Conservation (phyloP, 2,113 vertebrate species). For the Psettodes erumei region DNA sequence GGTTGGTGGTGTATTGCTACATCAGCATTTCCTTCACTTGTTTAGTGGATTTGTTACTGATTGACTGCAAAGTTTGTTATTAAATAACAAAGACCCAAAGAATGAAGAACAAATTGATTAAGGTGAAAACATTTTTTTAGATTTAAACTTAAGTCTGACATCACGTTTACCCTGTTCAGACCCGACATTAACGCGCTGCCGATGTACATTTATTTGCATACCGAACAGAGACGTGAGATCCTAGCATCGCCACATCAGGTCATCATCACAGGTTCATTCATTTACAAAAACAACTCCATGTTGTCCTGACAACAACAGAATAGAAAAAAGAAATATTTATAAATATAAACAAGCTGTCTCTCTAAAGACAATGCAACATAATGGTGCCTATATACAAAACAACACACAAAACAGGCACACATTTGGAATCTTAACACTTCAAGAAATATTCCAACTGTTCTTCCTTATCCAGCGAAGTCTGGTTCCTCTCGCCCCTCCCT, state of each 20-base stretch:
- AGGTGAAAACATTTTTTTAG: neutral
- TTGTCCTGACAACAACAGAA: neutral
- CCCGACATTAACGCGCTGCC: too few species aligned
- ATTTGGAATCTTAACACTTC: constrained; percentile 30
- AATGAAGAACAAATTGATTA: constrained; percentile 12
- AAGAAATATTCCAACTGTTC: constrained; percentile 8
- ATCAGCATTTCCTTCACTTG: neutral
- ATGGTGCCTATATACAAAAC: constrained; percentile 61
- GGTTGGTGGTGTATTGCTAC: neutral
- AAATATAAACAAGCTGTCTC: constrained; percentile 72
- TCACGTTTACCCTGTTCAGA: too few species aligned
- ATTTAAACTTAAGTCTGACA: constrained; percentile 12
- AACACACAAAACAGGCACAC: constrained; percentile 54
- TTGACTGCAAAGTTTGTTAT: neutral
- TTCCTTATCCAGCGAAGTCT: constrained; percentile 17
- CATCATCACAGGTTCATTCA: constrained; percentile 16
- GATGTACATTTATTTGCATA: too few species aligned
- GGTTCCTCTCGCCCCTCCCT: constrained; percentile 10
- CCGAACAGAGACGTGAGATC: too few species aligned
- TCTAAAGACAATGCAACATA: constrained; percentile 36
- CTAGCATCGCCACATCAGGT: too few species aligned
- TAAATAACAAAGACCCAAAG: neutral
- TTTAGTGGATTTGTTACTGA: neutral
- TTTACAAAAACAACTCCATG: constrained; percentile 33
- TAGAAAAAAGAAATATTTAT: constrained; percentile 50